Evolutionary conservation across 2,888 invertebrate species (phyloP), one percentile per base, ranked within the genome.

Genomic region (Drosophila demipolita): DNA sequence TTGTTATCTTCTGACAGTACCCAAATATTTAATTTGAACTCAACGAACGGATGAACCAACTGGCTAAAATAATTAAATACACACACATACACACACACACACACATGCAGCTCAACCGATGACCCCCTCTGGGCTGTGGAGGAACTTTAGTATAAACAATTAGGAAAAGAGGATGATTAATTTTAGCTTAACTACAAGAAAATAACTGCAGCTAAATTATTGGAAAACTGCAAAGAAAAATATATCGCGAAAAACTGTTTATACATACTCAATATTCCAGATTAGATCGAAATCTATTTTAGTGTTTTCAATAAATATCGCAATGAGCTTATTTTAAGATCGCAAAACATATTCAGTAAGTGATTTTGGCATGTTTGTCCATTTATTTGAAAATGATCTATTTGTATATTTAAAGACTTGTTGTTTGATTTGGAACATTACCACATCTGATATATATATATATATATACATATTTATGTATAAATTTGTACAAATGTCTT

Each of bases 131-230:
- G 55, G 66, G 57, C 26, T 48, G 29, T 48, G 5, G 9, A 23
- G 7, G 20, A 45, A 55, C 26, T 45, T 53, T 52, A 45, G 42
- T 29, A 78, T 83, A 81, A 87, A 87, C 79, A 82, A 70, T 62
- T 53, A 9, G 33, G n/a, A 38, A 15, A 38, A 54, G 29, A 36
- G 53, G 49, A 72, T 85, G 85, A 83, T 82, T 76, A 72, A 80
- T 63, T 71, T 69, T 32, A 58, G 29, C 36, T 36, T 29, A 38
- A 54, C 17, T 38, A 17, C 61, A 66, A 45, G 26, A 29, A 33
- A 54, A 61, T 29, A 17, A 20, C 29, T 23, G 42, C 55, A 36
- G n/a, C 59, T 45, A 26, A 17, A 57, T 48, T 48, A 62, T 58
- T 38, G 64, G n/a, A 35, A 29, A 55, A 17, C 1, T 26, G 17